Conservation (phyloP, 2,888 invertebrate species). For the Ennomos quercinarius region DNA sequence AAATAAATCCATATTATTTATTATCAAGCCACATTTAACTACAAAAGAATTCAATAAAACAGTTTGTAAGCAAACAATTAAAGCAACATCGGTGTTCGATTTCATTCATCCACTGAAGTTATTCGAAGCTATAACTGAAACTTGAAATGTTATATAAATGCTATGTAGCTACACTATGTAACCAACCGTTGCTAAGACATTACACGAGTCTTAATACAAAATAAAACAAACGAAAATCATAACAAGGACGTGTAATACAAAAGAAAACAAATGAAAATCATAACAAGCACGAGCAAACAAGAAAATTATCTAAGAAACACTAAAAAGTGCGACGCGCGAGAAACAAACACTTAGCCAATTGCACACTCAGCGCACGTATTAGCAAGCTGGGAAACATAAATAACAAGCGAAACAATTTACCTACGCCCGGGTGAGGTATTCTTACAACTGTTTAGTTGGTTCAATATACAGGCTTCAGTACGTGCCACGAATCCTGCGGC, state of each 20-base stretch:
- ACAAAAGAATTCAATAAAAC: too few relatives aligned
- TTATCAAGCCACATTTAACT: too few relatives aligned
- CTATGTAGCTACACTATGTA: too few relatives aligned
- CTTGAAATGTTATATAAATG: too few relatives aligned
- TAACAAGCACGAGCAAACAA: slow-evolving; percentile 24
- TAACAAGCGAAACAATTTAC: slow-evolving; percentile 82
- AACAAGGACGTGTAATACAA: neutral
- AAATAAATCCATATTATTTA: too few relatives aligned
- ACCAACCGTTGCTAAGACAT: too few relatives aligned
- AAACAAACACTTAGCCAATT: slow-evolving; percentile 50
- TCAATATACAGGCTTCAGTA: slow-evolving; percentile 72
- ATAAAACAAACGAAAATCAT: too few relatives aligned
- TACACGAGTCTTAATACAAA: too few relatives aligned
- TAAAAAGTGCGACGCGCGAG: slow-evolving; percentile 45
- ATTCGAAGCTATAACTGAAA: too few relatives aligned
- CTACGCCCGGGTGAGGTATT: slow-evolving; percentile 78
- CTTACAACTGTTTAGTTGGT: slow-evolving; percentile 83
- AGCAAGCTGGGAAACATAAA: slow-evolving; percentile 81
- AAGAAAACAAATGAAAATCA: slow-evolving; percentile 6
- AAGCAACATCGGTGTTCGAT: too few relatives aligned
- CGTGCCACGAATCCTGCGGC: slow-evolving; percentile 70
- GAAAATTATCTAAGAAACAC: slow-evolving; percentile 45
- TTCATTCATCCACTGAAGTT: too few relatives aligned
- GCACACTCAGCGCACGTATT: slow-evolving; percentile 73
- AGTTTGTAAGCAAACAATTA: too few relatives aligned